These are phyloP conservation scores for Sinohyriopsis cumingii DNA, from an alignment of 2,888 invertebrate species.

Conservation along the genomic window DNA sequence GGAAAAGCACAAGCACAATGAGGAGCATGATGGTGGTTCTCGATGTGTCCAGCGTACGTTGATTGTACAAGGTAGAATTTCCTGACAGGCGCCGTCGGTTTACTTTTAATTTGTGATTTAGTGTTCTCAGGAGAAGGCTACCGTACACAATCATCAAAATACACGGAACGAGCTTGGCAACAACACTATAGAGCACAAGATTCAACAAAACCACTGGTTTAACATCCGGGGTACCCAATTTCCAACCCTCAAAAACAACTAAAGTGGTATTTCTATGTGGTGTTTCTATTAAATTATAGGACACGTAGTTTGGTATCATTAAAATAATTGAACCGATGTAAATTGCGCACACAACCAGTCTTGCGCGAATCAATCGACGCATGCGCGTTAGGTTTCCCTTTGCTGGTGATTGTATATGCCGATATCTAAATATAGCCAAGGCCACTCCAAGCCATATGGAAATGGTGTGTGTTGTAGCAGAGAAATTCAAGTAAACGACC, in stretches of 20 bases:
- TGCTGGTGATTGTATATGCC: slow-evolving; percentile 81
- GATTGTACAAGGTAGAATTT: slow-evolving; percentile 3
- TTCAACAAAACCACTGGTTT: slow-evolving; percentile 73
- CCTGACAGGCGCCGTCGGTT: slow-evolving; percentile 31
- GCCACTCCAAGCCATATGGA: slow-evolving; percentile 94
- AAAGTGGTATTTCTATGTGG: slow-evolving; percentile 30
- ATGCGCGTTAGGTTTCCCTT: slow-evolving; percentile 76
- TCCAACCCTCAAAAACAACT: slow-evolving; percentile 46
- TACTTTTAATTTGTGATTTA: slow-evolving; percentile 45
- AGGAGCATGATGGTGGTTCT: slow-evolving; percentile 91
- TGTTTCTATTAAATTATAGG: slow-evolving; percentile 78
- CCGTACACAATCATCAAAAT: slow-evolving; percentile 83
- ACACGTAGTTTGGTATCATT: slow-evolving; percentile 88
- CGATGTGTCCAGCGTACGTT: slow-evolving; percentile 70
- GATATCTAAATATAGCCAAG: slow-evolving; percentile 91
- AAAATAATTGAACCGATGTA: slow-evolving; percentile 87
- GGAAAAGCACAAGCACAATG: slow-evolving; percentile 86
- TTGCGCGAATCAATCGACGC: slow-evolving; percentile 76
- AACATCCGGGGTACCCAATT: slow-evolving; percentile 42
- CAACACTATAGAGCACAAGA: slow-evolving; percentile 92
- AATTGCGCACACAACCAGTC: slow-evolving; percentile 84
- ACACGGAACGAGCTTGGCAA: slow-evolving; percentile 93
- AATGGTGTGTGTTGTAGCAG: slow-evolving; percentile 91
- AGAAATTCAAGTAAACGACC: slow-evolving; percentile 88
- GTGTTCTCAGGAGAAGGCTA: slow-evolving; percentile 64